phyloP scores from a whole-genome alignment of 2,888 invertebrate genomes.

The Meta bourneti region DNA sequence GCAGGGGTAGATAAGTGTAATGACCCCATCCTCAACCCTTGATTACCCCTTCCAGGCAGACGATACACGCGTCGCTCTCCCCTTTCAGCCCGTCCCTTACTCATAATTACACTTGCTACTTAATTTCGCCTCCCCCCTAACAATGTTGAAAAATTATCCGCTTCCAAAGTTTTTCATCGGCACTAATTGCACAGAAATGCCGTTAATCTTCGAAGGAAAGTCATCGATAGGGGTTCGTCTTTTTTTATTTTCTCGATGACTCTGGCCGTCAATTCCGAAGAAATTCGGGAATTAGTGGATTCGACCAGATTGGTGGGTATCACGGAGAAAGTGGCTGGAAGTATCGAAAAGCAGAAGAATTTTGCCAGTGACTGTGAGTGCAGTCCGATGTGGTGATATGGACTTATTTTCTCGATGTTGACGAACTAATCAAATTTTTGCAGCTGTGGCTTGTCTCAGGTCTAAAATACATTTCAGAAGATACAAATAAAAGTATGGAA shows the following conservation, averaged over 20 bases:
- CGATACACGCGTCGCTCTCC: conserved; percentile 22
- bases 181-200: conserved; percentile 43
- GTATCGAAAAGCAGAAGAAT: too few species aligned
- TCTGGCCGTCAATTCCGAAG: background rate
- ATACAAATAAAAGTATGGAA: too few species aligned
- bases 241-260: background rate
- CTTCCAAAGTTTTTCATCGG: conserved; percentile 12
- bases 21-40: conserved; percentile 60
- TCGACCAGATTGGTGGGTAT: too few species aligned
- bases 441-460: too few species aligned
- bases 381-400: too few species aligned
- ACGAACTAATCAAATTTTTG: too few species aligned
- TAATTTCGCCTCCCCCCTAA: conserved; percentile 28
- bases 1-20: conserved; percentile 53
- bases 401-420: too few species aligned
- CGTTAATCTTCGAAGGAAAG: conserved; percentile 20
- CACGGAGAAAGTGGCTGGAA: too few species aligned
- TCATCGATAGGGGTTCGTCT: background rate
- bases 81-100: background rate
- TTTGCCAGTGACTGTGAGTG: too few species aligned
- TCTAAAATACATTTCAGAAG: too few species aligned
- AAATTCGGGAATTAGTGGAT: too few species aligned
- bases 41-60: conserved; percentile 46
- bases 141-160: conserved; percentile 47
- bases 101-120: conserved; percentile 52